A percentile compares a stretch with the other conserved stretches of the same genome.
Evolutionary conservation across 1,140 invertebrate species (phyloP).

Genomic region (Papilio glaucus): DNA sequence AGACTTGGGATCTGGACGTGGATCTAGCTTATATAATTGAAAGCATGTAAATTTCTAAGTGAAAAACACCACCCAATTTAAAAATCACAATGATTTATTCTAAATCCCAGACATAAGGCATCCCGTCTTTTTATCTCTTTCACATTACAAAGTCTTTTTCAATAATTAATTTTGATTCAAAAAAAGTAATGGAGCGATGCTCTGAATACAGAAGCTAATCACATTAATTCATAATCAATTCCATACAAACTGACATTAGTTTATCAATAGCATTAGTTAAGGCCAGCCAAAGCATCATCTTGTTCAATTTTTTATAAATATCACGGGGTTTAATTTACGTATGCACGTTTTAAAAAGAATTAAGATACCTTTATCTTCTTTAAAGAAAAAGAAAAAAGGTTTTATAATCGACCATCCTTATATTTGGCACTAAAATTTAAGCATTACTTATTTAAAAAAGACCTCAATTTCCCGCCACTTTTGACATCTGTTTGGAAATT

Average conservation of each 20-base stretch:
- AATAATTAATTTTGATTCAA: neutral
- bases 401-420: neutral
- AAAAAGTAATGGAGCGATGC: neutral
- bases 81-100: too few species aligned
- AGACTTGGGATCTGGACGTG: too few species aligned
- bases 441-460: neutral
- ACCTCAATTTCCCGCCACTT: neutral
- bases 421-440: neutral
- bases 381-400: neutral
- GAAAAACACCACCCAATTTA: too few species aligned
- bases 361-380: too few species aligned
- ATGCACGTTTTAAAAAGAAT: neutral
- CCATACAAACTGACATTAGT: neutral
- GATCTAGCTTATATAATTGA: too few species aligned
- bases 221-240: neutral
- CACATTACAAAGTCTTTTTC: too few species aligned
- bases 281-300: slow-evolving; percentile 20
- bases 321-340: neutral
- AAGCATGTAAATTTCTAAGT: too few species aligned
- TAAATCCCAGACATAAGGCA: too few species aligned
- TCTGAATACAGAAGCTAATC: slow-evolving; percentile 1
- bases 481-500: neutral
- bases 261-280: neutral
- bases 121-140: too few species aligned
- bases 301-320: neutral